phyloP scores from a whole-genome alignment of 2,888 invertebrate genomes.

The Scelioninae gen. 1 region DNA sequence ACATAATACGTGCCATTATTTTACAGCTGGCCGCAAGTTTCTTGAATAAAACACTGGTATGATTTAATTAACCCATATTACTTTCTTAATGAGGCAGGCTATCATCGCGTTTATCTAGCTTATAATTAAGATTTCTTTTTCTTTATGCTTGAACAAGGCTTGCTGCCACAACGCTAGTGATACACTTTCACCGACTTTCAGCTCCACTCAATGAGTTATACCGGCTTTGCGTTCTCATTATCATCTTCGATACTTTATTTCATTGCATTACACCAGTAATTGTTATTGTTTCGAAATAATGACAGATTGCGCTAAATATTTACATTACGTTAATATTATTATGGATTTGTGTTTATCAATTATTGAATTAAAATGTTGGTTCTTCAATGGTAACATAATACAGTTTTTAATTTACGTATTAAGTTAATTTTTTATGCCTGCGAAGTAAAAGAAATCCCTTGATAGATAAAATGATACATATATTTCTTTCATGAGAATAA shows the following conservation, averaged over 20 bases:
- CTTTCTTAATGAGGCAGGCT: conserved; percentile 64
- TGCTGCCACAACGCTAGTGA: conserved; percentile 68
- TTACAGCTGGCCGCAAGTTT: neutral
- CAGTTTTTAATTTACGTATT: too few species aligned
- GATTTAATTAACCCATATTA: conserved; percentile 72
- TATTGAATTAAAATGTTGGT: neutral
- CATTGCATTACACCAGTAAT: conserved; percentile 4
- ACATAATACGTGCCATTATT: conserved; percentile 19
- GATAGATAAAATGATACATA: too few species aligned
- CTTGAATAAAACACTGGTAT: conserved; percentile 21
- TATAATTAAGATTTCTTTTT: conserved; percentile 68
- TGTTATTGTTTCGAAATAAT: neutral
- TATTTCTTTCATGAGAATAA: neutral
- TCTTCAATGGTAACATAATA: too few species aligned
- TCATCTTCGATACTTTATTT: conserved; percentile 28
- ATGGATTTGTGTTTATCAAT: neutral
- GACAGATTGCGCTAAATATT: neutral
- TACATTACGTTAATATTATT: neutral
- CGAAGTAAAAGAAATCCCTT: too few species aligned
- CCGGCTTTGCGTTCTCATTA: conserved; percentile 40
- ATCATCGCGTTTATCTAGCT: conserved; percentile 58
- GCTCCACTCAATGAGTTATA: conserved; percentile 28
- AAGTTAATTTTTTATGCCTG: too few species aligned
- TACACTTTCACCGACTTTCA: conserved; percentile 75
- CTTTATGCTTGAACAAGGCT: conserved; percentile 60